Evolutionary conservation across 2,888 invertebrate species (phyloP), one percentile per base, ranked within the genome.

Genomic region (Atethmia centrago): DNA sequence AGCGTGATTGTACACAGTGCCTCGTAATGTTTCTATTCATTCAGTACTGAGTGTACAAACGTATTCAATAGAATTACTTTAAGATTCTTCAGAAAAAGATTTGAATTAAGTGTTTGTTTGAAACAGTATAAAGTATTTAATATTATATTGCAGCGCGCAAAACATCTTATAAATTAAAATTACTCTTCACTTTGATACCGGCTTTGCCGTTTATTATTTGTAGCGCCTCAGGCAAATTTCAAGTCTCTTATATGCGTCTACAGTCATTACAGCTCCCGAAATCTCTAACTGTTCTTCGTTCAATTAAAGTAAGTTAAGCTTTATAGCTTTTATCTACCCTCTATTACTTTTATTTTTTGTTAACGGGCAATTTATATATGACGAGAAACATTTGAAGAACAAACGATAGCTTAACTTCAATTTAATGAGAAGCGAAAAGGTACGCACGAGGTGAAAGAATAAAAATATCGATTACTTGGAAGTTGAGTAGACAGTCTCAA

Each of bases 231-330:
- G 59, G 72, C 74, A 79, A 76, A 86, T 87, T 88, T 82, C 85
- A 88, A 90, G 87, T 88, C 82, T 88, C 90, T 91, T 88, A 90
- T 90, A 88, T 90, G 89, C 87, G 83, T 88, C 87, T 87, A 81
- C 82, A 86, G 81, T 88, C 88, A 89, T 90, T 88, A 89, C 80
- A 88, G 85, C 87, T 87, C 49, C 84, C 82, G 75, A 88, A 89
- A 88, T 87, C 83, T 88, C 83, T 77, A 85, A 86, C 85, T 87
- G 88, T 88, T 87, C 85, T 85, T 79, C 69, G 83, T 90, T 89
- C 89, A 90, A 90, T 90, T 90, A 89, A 87, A 85, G 79, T 87
- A 86, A 88, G 85, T 88, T 80, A 85, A 84, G 81, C 88, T 83
- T 84, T 87, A 84, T 80, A 78, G 84, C 84, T 79, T 84, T 84